A percentile compares a stretch with the other conserved stretches of the same genome.
phyloP scores from a whole-genome alignment of 1,140 invertebrate species.

The Diabrotica virgifera region DNA sequence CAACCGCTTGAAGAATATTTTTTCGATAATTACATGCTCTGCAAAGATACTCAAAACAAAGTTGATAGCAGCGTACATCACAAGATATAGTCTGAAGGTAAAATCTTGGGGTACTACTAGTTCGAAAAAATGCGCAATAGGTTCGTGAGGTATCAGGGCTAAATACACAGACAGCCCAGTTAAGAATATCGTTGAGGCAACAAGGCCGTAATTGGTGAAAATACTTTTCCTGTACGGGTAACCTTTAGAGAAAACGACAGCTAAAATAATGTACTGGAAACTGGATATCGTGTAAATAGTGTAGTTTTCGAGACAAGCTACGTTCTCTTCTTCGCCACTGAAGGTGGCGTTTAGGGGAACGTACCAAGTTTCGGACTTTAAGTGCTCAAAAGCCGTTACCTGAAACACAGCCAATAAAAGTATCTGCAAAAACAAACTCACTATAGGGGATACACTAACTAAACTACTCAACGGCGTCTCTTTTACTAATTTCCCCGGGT shows the following conservation, averaged over 20 bases:
- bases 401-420: slow-evolving; percentile 68
- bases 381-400: slow-evolving; percentile 59
- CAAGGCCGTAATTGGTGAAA: slow-evolving; percentile 72
- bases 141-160: slow-evolving; percentile 64
- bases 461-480: slow-evolving; percentile 69
- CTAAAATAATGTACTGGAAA: slow-evolving; percentile 92
- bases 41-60: slow-evolving; percentile 60
- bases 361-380: slow-evolving; percentile 74
- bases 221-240: slow-evolving; percentile 83
- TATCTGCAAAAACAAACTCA: slow-evolving; percentile 71
- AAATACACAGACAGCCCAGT: slow-evolving; percentile 67
- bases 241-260: slow-evolving; percentile 87
- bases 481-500: slow-evolving; percentile 63
- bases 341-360: slow-evolving; percentile 53
- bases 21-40: slow-evolving; percentile 63
- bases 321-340: slow-evolving; percentile 45
- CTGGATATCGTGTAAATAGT: slow-evolving; percentile 82
- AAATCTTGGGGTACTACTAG: slow-evolving; percentile 63
- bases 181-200: slow-evolving; percentile 63
- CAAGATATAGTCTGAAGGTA: slow-evolving; percentile 60
- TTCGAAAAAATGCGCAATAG: slow-evolving; percentile 61
- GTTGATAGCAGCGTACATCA: slow-evolving; percentile 60
- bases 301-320: slow-evolving; percentile 75
- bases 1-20: slow-evolving; percentile 57
- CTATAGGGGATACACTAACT: slow-evolving; percentile 63